Percentiles rank a stretch among this genome's conserved stretches.
Evolutionary conservation across 2,888 invertebrate species (phyloP).

Genomic region (Hesperia comma): DNA sequence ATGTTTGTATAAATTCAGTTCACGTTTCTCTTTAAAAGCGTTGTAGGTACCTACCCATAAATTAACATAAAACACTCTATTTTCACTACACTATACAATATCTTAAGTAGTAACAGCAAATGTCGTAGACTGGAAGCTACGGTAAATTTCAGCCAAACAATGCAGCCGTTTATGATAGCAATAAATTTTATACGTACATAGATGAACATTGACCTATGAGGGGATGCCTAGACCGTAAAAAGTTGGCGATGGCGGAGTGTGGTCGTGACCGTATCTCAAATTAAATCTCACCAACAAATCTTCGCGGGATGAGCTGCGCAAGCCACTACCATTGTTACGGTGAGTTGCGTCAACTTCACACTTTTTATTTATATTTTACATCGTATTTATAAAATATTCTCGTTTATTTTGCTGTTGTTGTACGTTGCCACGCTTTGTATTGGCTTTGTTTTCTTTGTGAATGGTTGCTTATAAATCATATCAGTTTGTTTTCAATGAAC

Average conservation of each 20-base stretch:
- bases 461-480: background rate
- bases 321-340: slow-evolving; percentile 38
- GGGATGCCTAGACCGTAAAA: slow-evolving; percentile 54
- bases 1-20: background rate
- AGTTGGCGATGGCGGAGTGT: slow-evolving; percentile 71
- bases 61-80: no score
- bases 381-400: background rate
- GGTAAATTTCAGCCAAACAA: slow-evolving; percentile 27
- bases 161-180: slow-evolving; percentile 27
- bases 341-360: slow-evolving; percentile 7
- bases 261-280: slow-evolving; percentile 79
- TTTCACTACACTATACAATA: no score
- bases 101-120: no score
- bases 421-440: background rate
- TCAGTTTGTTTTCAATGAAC: no score
- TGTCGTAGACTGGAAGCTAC: background rate
- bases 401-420: background rate
- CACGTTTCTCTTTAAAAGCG: background rate
- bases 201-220: slow-evolving; percentile 37
- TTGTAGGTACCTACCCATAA: no score
- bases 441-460: background rate
- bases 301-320: slow-evolving; percentile 57
- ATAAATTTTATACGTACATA: slow-evolving; percentile 33
- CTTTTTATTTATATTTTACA: slow-evolving; percentile 7
- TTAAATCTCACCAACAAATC: slow-evolving; percentile 82